Conservation (phyloP, 1,140 invertebrate genomes). For the Arion vulgaris region DNA sequence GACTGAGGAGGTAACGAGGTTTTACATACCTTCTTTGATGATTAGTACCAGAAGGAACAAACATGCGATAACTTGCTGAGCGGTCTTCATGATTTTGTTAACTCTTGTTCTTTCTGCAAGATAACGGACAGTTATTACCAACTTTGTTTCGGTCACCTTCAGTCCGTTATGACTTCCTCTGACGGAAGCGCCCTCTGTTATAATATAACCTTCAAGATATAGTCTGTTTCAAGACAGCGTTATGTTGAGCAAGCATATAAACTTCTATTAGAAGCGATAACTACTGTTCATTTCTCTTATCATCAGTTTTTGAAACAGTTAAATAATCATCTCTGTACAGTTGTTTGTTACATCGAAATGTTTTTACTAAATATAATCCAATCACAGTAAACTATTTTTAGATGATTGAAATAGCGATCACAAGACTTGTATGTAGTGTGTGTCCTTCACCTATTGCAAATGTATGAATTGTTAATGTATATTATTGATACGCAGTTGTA, state of each 20-base stretch:
- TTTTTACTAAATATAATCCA: background rate
- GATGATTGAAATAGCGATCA: background rate
- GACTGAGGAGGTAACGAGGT: background rate
- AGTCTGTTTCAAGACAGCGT: background rate
- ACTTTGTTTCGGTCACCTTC: background rate
- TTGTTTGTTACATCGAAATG: background rate
- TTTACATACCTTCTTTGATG: background rate
- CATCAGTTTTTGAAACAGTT: too few species aligned
- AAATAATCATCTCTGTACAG: too few species aligned
- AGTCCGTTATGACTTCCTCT: slow-evolving; percentile 3
- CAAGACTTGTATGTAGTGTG: background rate
- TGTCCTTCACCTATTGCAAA: slow-evolving; percentile 1
- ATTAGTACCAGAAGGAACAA: background rate
- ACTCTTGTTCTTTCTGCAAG: too few species aligned
- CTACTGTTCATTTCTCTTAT: too few species aligned
- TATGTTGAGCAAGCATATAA: background rate
- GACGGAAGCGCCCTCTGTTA: background rate
- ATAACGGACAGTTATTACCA: background rate
- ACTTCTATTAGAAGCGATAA: too few species aligned
- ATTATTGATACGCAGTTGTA: too few species aligned
- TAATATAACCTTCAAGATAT: background rate
- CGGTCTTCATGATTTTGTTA: background rate
- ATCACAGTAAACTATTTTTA: background rate
- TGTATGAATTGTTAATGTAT: too few species aligned
- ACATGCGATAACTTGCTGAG: background rate